A percentile compares a stretch with the other conserved stretches of the same genome.
These are phyloP conservation scores for Trichogramma dendrolimi DNA, from an alignment of 2,888 invertebrate genomes.

Conservation along the genomic window DNA sequence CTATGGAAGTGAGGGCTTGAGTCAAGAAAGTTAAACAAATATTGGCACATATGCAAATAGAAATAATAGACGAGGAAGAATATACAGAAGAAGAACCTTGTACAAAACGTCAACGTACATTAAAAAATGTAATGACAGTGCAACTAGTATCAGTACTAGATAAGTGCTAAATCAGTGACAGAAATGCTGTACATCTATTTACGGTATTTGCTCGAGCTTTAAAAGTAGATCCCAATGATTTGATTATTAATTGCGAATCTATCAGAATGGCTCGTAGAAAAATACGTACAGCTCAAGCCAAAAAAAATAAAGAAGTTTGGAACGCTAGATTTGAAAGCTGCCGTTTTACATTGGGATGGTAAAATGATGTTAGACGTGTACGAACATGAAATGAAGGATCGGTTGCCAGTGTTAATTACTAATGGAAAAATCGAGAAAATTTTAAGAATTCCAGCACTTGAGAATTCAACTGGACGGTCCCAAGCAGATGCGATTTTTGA, in stretches of 20 bases:
- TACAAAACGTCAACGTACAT: too few species aligned
- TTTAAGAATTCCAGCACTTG: conserved; percentile 27
- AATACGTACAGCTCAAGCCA: conserved; percentile 19
- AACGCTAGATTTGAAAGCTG: conserved; percentile 13
- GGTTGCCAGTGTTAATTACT: conserved; percentile 30
- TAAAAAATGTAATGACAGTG: conserved; percentile 17
- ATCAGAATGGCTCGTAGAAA: conserved; percentile 3
- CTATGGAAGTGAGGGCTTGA: too few species aligned
- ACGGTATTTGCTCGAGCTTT: conserved; percentile 8
- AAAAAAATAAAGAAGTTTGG: conserved; percentile 23
- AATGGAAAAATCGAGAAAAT: conserved; percentile 28
- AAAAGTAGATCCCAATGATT: not conserved
- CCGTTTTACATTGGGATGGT: conserved; percentile 33
- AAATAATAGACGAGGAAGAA: too few species aligned
- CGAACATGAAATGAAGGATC: conserved; percentile 21
- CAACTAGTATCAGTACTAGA: conserved; percentile 21
- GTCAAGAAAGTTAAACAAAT: too few species aligned
- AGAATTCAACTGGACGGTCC: conserved; percentile 23
- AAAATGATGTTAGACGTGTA: conserved; percentile 30
- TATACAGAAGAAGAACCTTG: too few species aligned
- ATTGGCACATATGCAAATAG: too few species aligned
- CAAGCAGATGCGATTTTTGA: conserved; percentile 25
- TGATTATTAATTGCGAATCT: conserved; percentile 7
- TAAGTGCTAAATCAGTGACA: conserved; percentile 21
- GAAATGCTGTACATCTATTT: conserved; percentile 9